Percentiles rank a stretch among this genome's conserved stretches.
These are phyloP conservation scores for Odontesthes bonariensis DNA, from an alignment of 2,113 vertebrate genomes.

Conservation along the genomic window DNA sequence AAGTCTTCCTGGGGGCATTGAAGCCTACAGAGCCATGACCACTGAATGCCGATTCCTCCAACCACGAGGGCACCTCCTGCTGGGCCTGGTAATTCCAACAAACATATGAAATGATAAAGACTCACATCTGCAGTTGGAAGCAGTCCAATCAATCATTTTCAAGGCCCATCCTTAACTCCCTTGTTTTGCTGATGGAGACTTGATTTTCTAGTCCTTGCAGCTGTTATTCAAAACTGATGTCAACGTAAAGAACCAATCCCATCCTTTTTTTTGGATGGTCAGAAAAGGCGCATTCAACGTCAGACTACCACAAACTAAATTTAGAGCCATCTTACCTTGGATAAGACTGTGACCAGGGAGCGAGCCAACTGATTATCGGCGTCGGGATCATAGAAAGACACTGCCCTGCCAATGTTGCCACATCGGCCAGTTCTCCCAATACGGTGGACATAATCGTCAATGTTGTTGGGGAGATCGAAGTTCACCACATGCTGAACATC, in stretches of 20 bases:
- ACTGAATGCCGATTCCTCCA: conserved; percentile 88
- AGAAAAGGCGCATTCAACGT: too few relatives aligned
- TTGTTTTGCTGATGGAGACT: too few relatives aligned
- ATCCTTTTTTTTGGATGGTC: too few relatives aligned
- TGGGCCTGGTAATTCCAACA: conserved; percentile 85
- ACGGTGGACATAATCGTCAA: conserved; percentile 95
- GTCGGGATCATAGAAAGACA: conserved; percentile 89
- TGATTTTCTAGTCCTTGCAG: too few relatives aligned
- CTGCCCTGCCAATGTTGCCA: conserved; percentile 90
- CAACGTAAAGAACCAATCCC: too few relatives aligned
- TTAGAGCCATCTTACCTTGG: conserved; percentile 80
- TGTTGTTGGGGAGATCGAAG: conserved; percentile 90
- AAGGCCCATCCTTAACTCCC: too few relatives aligned
- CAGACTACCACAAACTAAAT: too few relatives aligned
- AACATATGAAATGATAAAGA: rapidly evolving
- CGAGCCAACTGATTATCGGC: conserved; percentile 84
- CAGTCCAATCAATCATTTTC: neutral
- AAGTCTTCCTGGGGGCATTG: conserved; percentile 62
- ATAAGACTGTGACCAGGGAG: conserved; percentile 87
- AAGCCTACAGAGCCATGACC: conserved; percentile 53
- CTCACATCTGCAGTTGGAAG: neutral
- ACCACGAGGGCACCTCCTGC: conserved; percentile 92
- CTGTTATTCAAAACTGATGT: too few relatives aligned
- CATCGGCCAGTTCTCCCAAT: conserved; percentile 97
- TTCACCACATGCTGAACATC: conserved; percentile 96